Base-by-base conservation (phyloP, 1,140 invertebrate genomes). In the Polyergus mexicanus region DNA sequence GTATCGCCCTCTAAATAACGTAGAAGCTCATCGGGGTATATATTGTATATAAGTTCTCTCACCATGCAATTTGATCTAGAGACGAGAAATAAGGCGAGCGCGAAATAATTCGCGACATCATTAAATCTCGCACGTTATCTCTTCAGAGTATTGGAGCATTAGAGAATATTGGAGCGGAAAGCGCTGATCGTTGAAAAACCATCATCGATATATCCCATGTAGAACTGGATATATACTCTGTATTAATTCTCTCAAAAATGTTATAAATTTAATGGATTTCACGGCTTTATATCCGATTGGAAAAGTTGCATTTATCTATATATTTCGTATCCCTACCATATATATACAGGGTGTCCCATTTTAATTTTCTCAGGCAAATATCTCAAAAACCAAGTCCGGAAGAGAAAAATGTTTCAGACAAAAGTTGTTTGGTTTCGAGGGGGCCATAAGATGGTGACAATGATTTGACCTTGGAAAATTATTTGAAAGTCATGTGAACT, bases 1-100 rank as follows among this genome's bases (percentile, higher is more conserved):
- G 8, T 77, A 32, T 38, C 28, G 60, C 51, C 65, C 41, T 81
- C 38, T 81, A 81, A 81, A 81, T 81, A 81, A 81, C 66, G 51
- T 60, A 71, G 25, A n/a, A 56, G 63, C 44, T 13, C 22, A 32
- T 32, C 28, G n/a, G 77, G 77, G 58, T n/a, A n/a, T n/a, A n/a
- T n/a, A n/a, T n/a, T n/a, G 47, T 28, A 47, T 35, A 38, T 56
- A n/a, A 51, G 25, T 19, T 16, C 38, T 22, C 25, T 35, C 11
- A 35, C 54, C 16, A 51, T 41, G 13, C 44, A 68, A 78, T 78
- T 62, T 68, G 32, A 38, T 25, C 22, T 80, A 81, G 62, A 81
- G 51, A 22, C 51, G 11, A 38, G 54, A 22, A 81, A 44, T 60
- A 60, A 72, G 54, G 32, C 54, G 0, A 44, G n/a, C 51, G n/a